Percentiles rank a stretch among this genome's conserved stretches.
These are phyloP conservation scores for Heliconius congener DNA, from an alignment of 1,140 invertebrate species.

Conservation along the genomic window DNA sequence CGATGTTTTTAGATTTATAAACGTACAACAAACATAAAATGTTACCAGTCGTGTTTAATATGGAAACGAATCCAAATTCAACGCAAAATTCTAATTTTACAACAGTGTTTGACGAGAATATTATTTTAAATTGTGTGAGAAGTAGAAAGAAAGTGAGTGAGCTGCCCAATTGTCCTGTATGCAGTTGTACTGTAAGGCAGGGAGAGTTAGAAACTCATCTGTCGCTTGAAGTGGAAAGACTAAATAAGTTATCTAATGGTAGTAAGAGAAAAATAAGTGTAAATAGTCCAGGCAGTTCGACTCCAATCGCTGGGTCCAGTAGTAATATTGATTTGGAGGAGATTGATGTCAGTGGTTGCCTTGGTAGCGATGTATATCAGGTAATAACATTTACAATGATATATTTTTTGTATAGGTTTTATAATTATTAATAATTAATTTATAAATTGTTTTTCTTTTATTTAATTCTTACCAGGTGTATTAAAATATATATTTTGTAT, in stretches of 20 bases:
- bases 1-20: constrained; percentile 73
- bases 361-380: constrained; percentile 76
- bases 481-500: too few species aligned
- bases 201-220: constrained; percentile 74
- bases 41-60: constrained; percentile 74
- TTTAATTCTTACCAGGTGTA: too few species aligned
- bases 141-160: constrained; percentile 74
- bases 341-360: constrained; percentile 68
- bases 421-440: background rate
- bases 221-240: constrained; percentile 67
- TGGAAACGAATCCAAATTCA: constrained; percentile 66
- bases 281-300: constrained; percentile 50
- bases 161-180: constrained; percentile 74
- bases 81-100: constrained; percentile 49
- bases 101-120: constrained; percentile 65
- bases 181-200: constrained; percentile 75
- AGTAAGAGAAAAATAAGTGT: constrained; percentile 67
- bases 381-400: constrained; percentile 39
- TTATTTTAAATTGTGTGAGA: constrained; percentile 72
- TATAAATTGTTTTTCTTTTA: background rate
- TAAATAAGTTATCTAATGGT: constrained; percentile 65
- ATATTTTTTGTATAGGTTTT: background rate
- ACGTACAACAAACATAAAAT: constrained; percentile 61
- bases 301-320: constrained; percentile 63
- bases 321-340: constrained; percentile 53